A percentile compares a stretch with the other conserved stretches of the same genome.
Evolutionary conservation across 1,140 invertebrate species (phyloP).

Genomic region (Trachymyrmex cornetzi): DNA sequence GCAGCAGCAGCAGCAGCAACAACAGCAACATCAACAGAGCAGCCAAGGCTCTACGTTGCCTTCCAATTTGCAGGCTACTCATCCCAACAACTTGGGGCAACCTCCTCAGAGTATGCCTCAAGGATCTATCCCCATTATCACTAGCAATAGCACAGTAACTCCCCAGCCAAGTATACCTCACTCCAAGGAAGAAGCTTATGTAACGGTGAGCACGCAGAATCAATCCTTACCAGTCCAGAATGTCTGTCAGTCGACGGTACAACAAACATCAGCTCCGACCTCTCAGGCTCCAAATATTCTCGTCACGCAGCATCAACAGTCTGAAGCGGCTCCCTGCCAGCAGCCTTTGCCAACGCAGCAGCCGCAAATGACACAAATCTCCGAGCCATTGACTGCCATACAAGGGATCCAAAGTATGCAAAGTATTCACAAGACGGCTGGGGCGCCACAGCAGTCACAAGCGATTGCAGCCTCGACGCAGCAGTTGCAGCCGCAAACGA

Average conservation of each 20-base stretch:
- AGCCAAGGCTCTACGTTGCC: conserved; percentile 87
- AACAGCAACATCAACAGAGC: conserved; percentile 69
- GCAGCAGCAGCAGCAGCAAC: conserved; percentile 72
- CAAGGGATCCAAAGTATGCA: conserved; percentile 82
- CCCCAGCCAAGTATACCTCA: conserved; percentile 83
- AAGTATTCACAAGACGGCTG: conserved; percentile 82
- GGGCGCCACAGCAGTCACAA: conserved; percentile 76
- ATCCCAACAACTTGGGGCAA: conserved; percentile 86
- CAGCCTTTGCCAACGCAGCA: conserved; percentile 71
- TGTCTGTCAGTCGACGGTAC: conserved; percentile 75
- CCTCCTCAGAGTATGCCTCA: conserved; percentile 88
- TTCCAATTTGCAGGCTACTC: conserved; percentile 87
- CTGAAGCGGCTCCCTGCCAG: conserved; percentile 65
- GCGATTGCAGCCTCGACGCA: conserved; percentile 76
- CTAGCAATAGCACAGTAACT: conserved; percentile 87
- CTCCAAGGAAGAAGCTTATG: conserved; percentile 79
- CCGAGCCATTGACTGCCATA: conserved; percentile 80
- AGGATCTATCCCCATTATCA: conserved; percentile 88
- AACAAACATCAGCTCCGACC: conserved; percentile 75
- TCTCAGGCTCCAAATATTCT: conserved; percentile 82
- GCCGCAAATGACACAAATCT: conserved; percentile 77
- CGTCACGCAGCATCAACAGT: conserved; percentile 73
- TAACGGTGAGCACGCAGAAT: conserved; percentile 78
- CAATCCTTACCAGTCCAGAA: conserved; percentile 79
- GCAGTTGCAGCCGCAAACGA: conserved; percentile 74